Evolutionary conservation across 2,888 invertebrate genomes (phyloP).

Genomic region (Hydrotaea diabolus): DNA sequence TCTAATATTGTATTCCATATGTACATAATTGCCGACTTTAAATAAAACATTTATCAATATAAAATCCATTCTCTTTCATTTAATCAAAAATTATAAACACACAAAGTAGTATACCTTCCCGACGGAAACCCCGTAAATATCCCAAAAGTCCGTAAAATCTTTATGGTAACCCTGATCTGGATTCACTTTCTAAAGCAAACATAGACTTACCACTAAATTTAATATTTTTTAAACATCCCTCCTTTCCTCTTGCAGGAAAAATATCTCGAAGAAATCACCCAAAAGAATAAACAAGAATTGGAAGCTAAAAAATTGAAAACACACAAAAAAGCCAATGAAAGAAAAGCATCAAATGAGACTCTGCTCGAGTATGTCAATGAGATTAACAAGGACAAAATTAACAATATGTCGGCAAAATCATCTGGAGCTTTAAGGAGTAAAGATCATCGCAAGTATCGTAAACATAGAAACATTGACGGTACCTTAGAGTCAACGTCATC

Average conservation of each 20-base stretch:
- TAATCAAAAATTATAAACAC: too few species aligned
- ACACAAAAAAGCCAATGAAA: slow-evolving; percentile 39
- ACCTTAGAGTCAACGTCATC: slow-evolving; percentile 34
- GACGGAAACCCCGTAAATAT: too few species aligned
- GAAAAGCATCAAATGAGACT: slow-evolving; percentile 62
- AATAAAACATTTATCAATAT: too few species aligned
- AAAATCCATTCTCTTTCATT: too few species aligned
- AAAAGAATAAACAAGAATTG: slow-evolving; percentile 74
- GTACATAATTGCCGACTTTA: too few species aligned
- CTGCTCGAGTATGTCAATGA: slow-evolving; percentile 73
- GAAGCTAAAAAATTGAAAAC: slow-evolving; percentile 70
- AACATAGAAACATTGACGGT: slow-evolving; percentile 57
- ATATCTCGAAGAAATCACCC: slow-evolving; percentile 76
- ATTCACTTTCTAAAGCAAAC: too few species aligned
- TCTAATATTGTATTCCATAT: too few species aligned
- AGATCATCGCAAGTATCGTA: slow-evolving; percentile 70
- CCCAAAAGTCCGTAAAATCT: too few species aligned
- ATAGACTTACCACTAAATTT: neutral
- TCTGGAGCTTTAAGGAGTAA: slow-evolving; percentile 47
- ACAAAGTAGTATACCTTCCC: too few species aligned
- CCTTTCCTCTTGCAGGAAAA: slow-evolving; percentile 71
- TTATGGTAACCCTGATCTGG: too few species aligned
- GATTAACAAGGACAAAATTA: slow-evolving; percentile 50
- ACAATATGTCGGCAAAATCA: neutral
- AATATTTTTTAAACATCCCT: neutral